Evolutionary conservation across 2,113 vertebrate genomes (phyloP), one percentile per base, ranked within the genome.

Genomic region (Siphamia tubifer): DNA sequence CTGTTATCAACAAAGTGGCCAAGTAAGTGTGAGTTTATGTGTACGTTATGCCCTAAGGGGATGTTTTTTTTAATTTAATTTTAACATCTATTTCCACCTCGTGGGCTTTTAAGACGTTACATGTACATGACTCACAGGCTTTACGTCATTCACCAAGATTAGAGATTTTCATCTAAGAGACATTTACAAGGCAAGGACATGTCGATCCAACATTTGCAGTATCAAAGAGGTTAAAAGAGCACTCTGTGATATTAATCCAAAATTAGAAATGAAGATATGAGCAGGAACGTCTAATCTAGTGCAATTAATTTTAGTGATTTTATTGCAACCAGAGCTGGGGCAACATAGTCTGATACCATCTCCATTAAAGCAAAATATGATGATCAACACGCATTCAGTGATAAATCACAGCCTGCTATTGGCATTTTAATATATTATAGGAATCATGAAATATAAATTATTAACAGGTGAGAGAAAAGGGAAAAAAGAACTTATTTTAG

Each of bases 1-100:
- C 96, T 0, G 93, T 98, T 70, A 98, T 98, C 88, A 98, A 93
- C 87, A 96, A 96, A 86, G 96, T 97, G 74, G 96, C 96, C 83
- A 92, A 94, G 96, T 98, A 87, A 93, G 93, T 83, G 8, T 43
- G 6, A 23, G 32, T n/a, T 9, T 24, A n/a, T 10, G 5, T 47
- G 23, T 52, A 4, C 24, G 11, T 4, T 16, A 30, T 15, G 24
- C 30, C 15, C 1, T 23, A 16, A 25, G 3, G n/a, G 5, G 13
- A 28, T 8, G 6, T 1, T 16, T 10, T 28, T 6, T 15, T 30
- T 15, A 10, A 7, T 30, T 30, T 9, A 7, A 9, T 30, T 23
- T 10, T 19, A 43, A 56, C 30, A 51, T 21, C 1, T 56, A 19
- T 68, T 52, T 35, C 35, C 12, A 19, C 12, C 28, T 16, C 16